Conservation (phyloP, 1,140 invertebrate genomes). For the Elysia chlorotica region DNA sequence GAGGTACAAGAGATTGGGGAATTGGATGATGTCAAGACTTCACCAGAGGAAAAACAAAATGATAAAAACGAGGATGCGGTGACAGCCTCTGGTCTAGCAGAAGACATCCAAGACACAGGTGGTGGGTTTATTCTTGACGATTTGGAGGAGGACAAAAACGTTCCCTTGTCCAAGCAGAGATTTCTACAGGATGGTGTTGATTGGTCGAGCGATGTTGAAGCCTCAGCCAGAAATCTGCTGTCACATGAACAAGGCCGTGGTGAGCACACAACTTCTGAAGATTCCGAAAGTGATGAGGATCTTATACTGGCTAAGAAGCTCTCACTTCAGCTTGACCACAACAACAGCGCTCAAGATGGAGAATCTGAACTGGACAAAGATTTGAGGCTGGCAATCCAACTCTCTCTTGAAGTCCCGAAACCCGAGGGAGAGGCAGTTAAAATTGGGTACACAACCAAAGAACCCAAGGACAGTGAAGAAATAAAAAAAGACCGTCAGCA, state of each 20-base stretch:
- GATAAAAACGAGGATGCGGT: background rate
- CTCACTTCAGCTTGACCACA: slow-evolving; percentile 4
- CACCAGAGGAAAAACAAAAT: background rate
- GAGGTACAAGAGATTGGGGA: background rate
- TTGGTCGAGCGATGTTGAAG: too few relatives aligned
- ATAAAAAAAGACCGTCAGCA: background rate
- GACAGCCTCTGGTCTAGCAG: background rate
- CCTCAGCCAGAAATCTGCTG: too few relatives aligned
- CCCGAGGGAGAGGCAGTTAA: too few relatives aligned
- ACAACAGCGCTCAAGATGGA: background rate
- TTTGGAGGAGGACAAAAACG: too few relatives aligned
- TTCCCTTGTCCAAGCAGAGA: too few relatives aligned
- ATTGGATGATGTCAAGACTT: background rate
- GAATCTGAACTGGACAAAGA: background rate
- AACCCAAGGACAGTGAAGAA: background rate
- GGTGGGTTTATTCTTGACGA: slow-evolving; percentile 6
- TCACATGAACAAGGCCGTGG: too few relatives aligned
- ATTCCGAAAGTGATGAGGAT: slow-evolving; percentile 18
- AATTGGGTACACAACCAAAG: too few relatives aligned
- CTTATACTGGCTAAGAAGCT: slow-evolving; percentile 17
- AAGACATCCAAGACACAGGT: too few relatives aligned
- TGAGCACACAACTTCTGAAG: too few relatives aligned
- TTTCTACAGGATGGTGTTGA: too few relatives aligned
- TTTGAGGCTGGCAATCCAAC: background rate
- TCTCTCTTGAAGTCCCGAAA: background rate